phyloP scores from a whole-genome alignment of 2,113 vertebrate genomes.

The Aphyosemion australe region DNA sequence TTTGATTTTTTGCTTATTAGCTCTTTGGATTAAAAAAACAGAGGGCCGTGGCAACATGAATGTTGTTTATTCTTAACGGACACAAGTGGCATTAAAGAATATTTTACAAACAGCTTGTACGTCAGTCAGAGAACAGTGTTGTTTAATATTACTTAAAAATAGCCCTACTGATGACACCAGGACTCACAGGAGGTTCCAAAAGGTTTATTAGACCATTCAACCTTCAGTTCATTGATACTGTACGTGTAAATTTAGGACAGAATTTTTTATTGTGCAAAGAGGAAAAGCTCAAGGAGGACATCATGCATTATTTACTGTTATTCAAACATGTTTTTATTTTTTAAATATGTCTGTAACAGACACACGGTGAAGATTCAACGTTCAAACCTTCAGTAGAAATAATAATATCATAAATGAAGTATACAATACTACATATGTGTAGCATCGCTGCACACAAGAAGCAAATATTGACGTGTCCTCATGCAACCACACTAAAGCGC shows the following conservation, averaged over 20 bases:
- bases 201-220: not conserved
- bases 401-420: conserved; percentile 22
- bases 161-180: conserved; percentile 23
- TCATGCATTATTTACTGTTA: conserved; percentile 42
- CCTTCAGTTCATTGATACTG: conserved; percentile 7
- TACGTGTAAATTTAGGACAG: conserved; percentile 30
- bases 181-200: conserved; percentile 7
- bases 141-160: conserved; percentile 9
- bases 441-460: conserved; percentile 19
- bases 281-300: conserved; percentile 10
- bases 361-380: conserved; percentile 8
- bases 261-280: not conserved
- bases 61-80: conserved; percentile 52
- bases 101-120: conserved; percentile 41
- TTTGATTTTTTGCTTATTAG: not conserved
- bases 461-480: conserved; percentile 19
- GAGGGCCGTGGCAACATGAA: conserved; percentile 2
- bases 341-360: not conserved
- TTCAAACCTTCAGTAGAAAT: conserved; percentile 13
- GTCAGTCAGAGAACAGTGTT: not conserved
- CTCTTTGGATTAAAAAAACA: not conserved
- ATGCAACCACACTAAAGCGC: conserved; percentile 30
- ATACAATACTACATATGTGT: conserved; percentile 5
- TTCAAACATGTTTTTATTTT: not conserved
- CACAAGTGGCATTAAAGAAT: conserved; percentile 52